Conservation (phyloP, 2,888 invertebrate genomes). For the Oscheius sp. region DNA sequence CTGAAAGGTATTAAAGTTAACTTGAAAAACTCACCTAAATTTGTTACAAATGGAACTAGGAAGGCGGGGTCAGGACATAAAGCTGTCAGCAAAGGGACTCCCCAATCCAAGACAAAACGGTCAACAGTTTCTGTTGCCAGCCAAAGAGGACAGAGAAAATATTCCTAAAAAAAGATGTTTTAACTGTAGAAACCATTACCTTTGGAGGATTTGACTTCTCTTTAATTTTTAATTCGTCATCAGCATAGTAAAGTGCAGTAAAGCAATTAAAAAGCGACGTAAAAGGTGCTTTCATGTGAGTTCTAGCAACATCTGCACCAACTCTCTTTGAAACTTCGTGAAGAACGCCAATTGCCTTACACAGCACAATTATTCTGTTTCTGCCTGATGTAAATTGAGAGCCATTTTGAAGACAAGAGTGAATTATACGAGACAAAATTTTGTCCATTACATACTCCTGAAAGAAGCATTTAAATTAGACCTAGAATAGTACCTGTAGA, state of each 20-base stretch:
- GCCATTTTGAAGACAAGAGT: conserved; percentile 31
- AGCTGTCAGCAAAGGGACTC: conserved; percentile 52
- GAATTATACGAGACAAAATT: conserved; percentile 77
- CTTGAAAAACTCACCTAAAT: conserved; percentile 15
- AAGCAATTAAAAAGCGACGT: conserved; percentile 61
- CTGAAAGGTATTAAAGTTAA: background rate
- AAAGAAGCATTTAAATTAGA: conserved; percentile 50
- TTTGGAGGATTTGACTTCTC: background rate
- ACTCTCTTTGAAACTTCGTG: conserved; percentile 75
- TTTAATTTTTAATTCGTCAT: conserved; percentile 40
- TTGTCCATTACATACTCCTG: conserved; percentile 86
- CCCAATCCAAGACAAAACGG: conserved; percentile 51
- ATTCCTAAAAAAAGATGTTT: conserved; percentile 30
- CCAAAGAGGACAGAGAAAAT: conserved; percentile 44
- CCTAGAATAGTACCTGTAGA: conserved; percentile 77
- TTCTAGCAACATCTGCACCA: conserved; percentile 73
- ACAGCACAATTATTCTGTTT: conserved; percentile 40
- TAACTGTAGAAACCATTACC: background rate
- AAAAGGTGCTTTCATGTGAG: conserved; percentile 56
- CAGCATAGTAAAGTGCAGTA: conserved; percentile 45
- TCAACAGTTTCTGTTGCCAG: conserved; percentile 45
- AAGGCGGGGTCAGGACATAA: conserved; percentile 52
- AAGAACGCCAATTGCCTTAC: conserved; percentile 39
- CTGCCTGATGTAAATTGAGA: conserved; percentile 41
- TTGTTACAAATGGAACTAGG: conserved; percentile 49